Evolutionary conservation across 2,888 invertebrate genomes (phyloP).

Genomic region (Apamea sordens): DNA sequence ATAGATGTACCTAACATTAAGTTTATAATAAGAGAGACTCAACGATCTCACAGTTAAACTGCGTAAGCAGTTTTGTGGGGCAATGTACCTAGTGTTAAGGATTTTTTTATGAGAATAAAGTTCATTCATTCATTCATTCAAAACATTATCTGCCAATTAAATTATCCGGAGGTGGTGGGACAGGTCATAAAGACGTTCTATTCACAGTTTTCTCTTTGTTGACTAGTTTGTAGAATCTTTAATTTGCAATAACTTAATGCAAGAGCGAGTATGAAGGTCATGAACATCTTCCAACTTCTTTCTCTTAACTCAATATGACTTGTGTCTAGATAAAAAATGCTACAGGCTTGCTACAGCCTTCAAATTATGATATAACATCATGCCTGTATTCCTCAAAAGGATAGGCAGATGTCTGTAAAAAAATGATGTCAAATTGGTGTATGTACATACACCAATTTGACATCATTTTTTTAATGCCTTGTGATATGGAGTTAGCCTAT

Average conservation of each 20-base stretch:
- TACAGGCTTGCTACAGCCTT: not conserved
- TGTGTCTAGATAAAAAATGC: not conserved
- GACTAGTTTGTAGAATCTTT: conserved; percentile 5
- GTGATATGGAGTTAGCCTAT: too few relatives aligned
- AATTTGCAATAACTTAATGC: conserved; percentile 39
- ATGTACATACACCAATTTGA: not conserved
- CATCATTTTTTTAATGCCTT: not conserved
- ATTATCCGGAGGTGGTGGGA: not conserved
- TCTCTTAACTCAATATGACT: conserved; percentile 5
- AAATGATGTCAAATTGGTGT: too few relatives aligned
- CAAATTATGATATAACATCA: not conserved
- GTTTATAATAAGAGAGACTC: too few relatives aligned
- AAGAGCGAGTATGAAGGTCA: conserved; percentile 27
- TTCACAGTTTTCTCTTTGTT: conserved; percentile 20
- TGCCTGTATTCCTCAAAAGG: not conserved
- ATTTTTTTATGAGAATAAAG: too few relatives aligned
- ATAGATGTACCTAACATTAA: too few relatives aligned
- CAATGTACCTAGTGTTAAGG: too few relatives aligned
- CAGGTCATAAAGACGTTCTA: not conserved
- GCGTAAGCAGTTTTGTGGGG: too few relatives aligned
- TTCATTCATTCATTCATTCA: too few relatives aligned
- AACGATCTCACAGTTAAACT: too few relatives aligned
- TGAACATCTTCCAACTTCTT: conserved; percentile 7
- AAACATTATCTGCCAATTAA: not conserved
- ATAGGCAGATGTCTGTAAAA: not conserved